Evolutionary conservation across 1,140 invertebrate genomes (phyloP).

Genomic region (Copidosoma floridanum): DNA sequence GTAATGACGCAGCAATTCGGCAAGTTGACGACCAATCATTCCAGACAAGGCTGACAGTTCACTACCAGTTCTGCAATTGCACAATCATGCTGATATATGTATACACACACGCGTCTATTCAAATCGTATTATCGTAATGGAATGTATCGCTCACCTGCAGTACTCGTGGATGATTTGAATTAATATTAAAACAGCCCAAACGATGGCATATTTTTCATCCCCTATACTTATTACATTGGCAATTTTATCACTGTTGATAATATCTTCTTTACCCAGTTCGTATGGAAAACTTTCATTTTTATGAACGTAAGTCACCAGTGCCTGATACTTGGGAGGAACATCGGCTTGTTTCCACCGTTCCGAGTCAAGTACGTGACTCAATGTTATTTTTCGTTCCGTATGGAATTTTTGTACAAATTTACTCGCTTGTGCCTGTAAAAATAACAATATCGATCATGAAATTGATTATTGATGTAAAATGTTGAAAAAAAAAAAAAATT

Average conservation of each 20-base stretch:
- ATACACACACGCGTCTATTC: too few relatives aligned
- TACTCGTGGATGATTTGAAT: slow-evolving; percentile 89
- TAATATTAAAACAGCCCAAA: slow-evolving; percentile 81
- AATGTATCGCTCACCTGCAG: slow-evolving; percentile 77
- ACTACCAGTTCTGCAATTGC: slow-evolving; percentile 47
- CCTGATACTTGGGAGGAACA: slow-evolving; percentile 83
- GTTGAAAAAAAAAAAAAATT: background rate
- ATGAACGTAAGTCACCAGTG: slow-evolving; percentile 61
- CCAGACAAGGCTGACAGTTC: slow-evolving; percentile 66
- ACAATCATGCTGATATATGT: too few relatives aligned
- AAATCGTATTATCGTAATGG: too few relatives aligned
- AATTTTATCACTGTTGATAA: slow-evolving; percentile 37
- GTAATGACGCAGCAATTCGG: slow-evolving; percentile 85
- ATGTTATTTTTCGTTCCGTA: slow-evolving; percentile 79
- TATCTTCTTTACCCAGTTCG: slow-evolving; percentile 43
- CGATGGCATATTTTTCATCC: slow-evolving; percentile 80
- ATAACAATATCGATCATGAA: slow-evolving; percentile 1
- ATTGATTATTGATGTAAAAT: background rate
- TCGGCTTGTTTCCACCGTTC: slow-evolving; percentile 95
- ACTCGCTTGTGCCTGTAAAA: slow-evolving; percentile 67
- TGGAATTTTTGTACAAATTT: slow-evolving; percentile 92
- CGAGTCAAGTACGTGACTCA: slow-evolving; percentile 80
- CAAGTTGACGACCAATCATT: slow-evolving; percentile 74
- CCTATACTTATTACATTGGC: slow-evolving; percentile 65
- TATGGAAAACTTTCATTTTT: slow-evolving; percentile 56